phyloP scores from a whole-genome alignment of 2,888 invertebrate genomes.

The Heliothis peltigera region DNA sequence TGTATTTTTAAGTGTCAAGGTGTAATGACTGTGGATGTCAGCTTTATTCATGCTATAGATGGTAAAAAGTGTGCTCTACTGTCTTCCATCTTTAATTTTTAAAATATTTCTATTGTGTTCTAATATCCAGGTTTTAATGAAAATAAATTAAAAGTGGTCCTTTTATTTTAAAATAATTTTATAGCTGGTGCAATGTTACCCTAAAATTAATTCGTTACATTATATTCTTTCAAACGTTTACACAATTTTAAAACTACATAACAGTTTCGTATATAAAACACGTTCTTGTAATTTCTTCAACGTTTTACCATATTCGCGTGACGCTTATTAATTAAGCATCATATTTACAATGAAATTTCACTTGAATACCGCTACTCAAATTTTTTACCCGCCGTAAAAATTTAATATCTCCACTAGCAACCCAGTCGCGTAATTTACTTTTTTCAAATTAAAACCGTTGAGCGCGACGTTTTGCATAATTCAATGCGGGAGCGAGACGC shows the following conservation, averaged over 20 bases:
- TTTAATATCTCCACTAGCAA: constrained; percentile 61
- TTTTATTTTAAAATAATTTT: too few relatives aligned
- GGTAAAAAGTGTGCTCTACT: too few relatives aligned
- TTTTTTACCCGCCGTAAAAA: constrained; percentile 46
- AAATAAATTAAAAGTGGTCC: too few relatives aligned
- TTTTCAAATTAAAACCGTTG: constrained; percentile 65
- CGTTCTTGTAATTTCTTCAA: constrained; percentile 16
- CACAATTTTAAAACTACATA: neutral
- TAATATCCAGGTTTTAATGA: too few relatives aligned
- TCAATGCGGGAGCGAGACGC: constrained; percentile 58
- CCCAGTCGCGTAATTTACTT: constrained; percentile 60
- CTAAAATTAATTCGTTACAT: neutral
- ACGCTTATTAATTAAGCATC: constrained; percentile 44
- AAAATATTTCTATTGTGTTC: too few relatives aligned
- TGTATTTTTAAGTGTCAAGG: neutral
- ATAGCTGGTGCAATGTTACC: too few relatives aligned
- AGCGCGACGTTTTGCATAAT: constrained; percentile 67
- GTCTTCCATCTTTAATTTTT: too few relatives aligned
- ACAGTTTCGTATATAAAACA: constrained; percentile 15
- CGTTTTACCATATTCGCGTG: constrained; percentile 36
- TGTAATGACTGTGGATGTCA: neutral
- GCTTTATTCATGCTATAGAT: neutral
- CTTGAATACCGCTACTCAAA: constrained; percentile 28
- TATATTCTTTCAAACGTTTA: neutral
- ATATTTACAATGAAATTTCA: constrained; percentile 42